Percentiles rank a stretch among this genome's conserved stretches.
These are phyloP conservation scores for Rhabditoides inermis DNA, from an alignment of 2,888 invertebrate genomes.

Conservation along the genomic window DNA sequence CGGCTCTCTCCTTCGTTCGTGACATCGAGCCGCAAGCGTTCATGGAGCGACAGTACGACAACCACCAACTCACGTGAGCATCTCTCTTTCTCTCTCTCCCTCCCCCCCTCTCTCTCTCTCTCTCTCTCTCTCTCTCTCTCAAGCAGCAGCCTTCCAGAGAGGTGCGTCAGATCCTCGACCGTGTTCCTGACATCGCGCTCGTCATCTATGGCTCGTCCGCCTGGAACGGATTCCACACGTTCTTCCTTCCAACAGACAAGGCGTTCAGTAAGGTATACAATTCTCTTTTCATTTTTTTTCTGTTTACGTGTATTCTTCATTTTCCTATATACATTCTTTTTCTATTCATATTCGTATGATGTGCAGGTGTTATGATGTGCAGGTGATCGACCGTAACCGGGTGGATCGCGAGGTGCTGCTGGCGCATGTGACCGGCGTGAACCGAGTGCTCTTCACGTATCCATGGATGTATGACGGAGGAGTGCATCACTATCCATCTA, in stretches of 20 bases:
- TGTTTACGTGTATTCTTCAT: too few species aligned
- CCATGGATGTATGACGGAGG: conserved; percentile 53
- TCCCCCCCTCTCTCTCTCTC: too few species aligned
- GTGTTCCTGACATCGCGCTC: conserved; percentile 49
- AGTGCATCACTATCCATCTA: conserved; percentile 48
- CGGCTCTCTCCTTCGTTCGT: conserved; percentile 48
- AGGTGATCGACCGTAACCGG: conserved; percentile 48
- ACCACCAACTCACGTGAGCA: conserved; percentile 47
- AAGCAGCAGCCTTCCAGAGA: too few species aligned
- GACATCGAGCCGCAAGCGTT: conserved; percentile 45
- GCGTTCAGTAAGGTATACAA: conserved; percentile 47
- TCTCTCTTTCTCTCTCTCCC: too few species aligned
- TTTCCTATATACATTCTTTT: background rate
- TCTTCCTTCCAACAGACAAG: conserved; percentile 51
- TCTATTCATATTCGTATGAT: background rate
- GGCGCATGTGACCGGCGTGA: conserved; percentile 50
- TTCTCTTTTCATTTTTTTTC: background rate
- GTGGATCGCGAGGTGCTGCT: conserved; percentile 50
- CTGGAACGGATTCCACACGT: conserved; percentile 52
- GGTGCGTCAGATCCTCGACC: conserved; percentile 48
- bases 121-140: too few species aligned
- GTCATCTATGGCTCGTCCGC: conserved; percentile 49
- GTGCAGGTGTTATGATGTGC: background rate
- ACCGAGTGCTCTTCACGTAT: conserved; percentile 50
- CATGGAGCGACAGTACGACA: conserved; percentile 48